Conservation (phyloP, 2,113 vertebrate species). For the Rhea pennata region DNA sequence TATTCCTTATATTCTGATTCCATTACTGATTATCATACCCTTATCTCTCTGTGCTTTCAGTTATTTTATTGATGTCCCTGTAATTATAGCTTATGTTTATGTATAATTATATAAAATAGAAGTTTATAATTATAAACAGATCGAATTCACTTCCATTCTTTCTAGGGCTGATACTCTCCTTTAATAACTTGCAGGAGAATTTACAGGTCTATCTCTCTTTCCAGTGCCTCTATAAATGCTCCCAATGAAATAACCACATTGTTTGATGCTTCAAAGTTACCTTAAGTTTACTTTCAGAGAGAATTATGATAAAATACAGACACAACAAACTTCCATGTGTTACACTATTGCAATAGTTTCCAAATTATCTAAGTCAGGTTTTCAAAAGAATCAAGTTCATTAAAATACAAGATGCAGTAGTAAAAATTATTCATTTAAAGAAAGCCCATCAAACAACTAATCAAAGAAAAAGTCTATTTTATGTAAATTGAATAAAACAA, state of each 20-base stretch:
- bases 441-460: not conserved
- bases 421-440: not conserved
- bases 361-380: not conserved
- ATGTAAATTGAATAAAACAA: not conserved
- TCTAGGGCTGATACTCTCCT: not conserved
- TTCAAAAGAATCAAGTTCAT: not conserved
- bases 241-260: not conserved
- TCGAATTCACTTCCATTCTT: not conserved
- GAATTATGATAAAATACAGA: not conserved
- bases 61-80: not conserved
- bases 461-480: not conserved
- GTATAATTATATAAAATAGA: not conserved
- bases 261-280: not conserved
- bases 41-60: not conserved
- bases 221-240: not conserved
- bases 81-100: not conserved
- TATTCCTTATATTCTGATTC: conserved; percentile 26
- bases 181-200: not conserved
- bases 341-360: not conserved
- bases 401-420: not conserved
- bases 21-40: not conserved
- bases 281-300: not conserved
- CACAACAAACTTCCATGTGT: not conserved
- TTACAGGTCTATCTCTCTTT: not conserved
- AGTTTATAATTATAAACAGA: not conserved